phyloP scores from a whole-genome alignment of 2,888 invertebrate genomes.

The Eurytoma californica region DNA sequence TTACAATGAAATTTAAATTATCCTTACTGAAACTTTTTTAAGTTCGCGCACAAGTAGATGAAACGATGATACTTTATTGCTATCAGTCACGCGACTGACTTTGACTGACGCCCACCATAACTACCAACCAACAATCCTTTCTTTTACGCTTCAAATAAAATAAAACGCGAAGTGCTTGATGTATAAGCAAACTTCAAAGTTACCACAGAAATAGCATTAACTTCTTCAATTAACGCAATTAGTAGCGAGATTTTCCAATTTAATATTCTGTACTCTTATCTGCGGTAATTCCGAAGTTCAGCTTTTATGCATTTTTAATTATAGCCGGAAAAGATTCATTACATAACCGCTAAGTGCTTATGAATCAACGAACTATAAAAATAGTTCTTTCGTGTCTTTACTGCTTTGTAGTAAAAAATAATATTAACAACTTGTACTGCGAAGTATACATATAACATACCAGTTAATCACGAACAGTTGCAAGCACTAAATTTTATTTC shows the following conservation, averaged over 20 bases:
- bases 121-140: not conserved
- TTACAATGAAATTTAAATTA: conserved; percentile 9
- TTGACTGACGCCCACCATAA: not conserved
- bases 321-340: conserved; percentile 24
- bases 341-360: not conserved
- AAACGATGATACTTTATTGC: not conserved
- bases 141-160: not conserved
- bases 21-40: conserved; percentile 12
- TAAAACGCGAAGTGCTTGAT: not conserved
- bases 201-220: not conserved
- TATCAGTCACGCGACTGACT: conserved; percentile 27
- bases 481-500: conserved; percentile 11
- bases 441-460: not conserved
- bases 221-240: conserved; percentile 3
- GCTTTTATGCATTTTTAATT: conserved; percentile 27
- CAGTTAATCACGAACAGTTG: not conserved
- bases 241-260: conserved; percentile 16
- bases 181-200: not conserved
- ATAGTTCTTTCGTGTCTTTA: not conserved
- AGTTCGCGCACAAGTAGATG: conserved; percentile 8
- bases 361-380: conserved; percentile 12
- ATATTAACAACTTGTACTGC: not conserved
- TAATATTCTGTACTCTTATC: conserved; percentile 11
- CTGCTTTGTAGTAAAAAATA: not conserved
- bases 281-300: conserved; percentile 34